These are phyloP conservation scores for Cryptoprocta ferox DNA, from an alignment of 2,797 vertebrate genomes.

Conservation along the genomic window DNA sequence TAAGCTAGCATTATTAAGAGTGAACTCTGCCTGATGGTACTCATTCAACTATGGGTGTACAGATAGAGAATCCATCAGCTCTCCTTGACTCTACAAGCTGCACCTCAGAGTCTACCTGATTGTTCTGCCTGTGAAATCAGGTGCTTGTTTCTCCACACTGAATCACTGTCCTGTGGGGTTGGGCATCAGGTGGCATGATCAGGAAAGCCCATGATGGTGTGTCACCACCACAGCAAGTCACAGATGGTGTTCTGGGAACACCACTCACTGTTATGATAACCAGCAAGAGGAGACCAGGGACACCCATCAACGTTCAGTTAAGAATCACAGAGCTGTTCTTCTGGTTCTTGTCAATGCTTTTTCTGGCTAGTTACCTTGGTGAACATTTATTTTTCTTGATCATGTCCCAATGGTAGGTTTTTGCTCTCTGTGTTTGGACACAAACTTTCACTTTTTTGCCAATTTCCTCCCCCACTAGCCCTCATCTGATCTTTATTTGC, in stretches of 20 bases:
- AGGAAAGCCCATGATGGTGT: background rate
- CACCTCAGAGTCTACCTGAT: background rate
- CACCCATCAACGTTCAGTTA: background rate
- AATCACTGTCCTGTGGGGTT: background rate
- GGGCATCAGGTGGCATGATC: constrained; percentile 41
- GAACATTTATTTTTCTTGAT: constrained; percentile 43
- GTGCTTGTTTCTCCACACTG: background rate
- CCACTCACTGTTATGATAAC: background rate
- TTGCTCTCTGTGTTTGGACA: background rate
- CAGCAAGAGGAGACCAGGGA: background rate
- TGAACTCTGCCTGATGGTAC: background rate
- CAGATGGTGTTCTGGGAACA: background rate
- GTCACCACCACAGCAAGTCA: background rate
- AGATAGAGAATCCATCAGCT: background rate
- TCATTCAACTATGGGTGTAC: background rate
- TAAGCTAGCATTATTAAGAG: background rate
- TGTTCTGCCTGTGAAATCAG: background rate
- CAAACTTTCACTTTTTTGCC: background rate
- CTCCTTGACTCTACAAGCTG: background rate
- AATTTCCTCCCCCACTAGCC: background rate
- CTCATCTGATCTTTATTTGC: constrained; percentile 38
- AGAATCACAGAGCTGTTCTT: background rate
- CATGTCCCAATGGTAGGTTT: background rate
- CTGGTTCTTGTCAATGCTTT: background rate
- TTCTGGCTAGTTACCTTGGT: background rate